A percentile compares a stretch with the other conserved stretches of the same genome.
phyloP scores from a whole-genome alignment of 2,113 vertebrate genomes.

The Fulica atra region DNA sequence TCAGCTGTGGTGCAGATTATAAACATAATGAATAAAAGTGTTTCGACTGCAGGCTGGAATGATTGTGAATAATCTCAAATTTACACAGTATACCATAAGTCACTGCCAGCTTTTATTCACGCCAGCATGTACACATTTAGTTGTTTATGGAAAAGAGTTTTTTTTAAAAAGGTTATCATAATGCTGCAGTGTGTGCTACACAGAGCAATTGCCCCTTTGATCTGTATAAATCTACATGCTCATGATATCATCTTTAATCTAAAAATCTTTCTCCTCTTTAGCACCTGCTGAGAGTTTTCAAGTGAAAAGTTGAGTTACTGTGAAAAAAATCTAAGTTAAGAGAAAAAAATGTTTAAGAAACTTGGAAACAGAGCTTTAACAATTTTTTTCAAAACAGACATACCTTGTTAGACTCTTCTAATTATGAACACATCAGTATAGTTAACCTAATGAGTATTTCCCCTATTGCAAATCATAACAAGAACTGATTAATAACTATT shows the following conservation, averaged over 20 bases:
- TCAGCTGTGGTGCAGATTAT: background rate
- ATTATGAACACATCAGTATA: background rate
- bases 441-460: background rate
- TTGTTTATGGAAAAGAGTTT: background rate
- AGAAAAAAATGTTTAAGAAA: background rate
- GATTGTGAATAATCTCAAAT: background rate
- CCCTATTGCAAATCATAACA: background rate
- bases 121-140: background rate
- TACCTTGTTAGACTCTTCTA: background rate
- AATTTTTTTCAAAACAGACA: background rate
- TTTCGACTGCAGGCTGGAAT: background rate
- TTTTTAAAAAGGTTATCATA: background rate
- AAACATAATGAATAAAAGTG: background rate
- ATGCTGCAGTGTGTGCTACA: background rate
- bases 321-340: background rate
- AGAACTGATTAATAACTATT: background rate
- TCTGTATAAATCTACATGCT: background rate
- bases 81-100: background rate
- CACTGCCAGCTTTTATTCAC: slow-evolving; percentile 4
- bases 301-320: background rate
- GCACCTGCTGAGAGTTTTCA: background rate
- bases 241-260: background rate
- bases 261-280: background rate
- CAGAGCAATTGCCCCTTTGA: background rate
- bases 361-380: background rate